Evolutionary conservation across 2,888 invertebrate genomes (phyloP), one percentile per base, ranked within the genome.

Genomic region (Acanthosepion lycidas): DNA sequence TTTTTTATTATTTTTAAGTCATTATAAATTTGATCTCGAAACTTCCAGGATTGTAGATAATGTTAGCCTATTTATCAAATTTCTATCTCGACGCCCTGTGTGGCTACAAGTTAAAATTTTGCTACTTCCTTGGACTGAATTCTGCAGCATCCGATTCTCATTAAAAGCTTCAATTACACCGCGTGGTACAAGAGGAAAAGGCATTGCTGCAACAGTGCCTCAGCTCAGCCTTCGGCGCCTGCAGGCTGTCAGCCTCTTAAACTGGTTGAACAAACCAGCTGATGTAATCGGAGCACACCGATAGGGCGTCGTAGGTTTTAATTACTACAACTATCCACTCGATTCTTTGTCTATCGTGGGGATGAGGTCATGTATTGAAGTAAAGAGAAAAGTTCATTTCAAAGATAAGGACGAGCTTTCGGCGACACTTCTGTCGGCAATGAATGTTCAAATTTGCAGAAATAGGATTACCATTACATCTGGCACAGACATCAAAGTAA

Each of bases 11-110:
- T 15, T 42, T 42, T 42, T 42, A 3, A 42, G 33, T 78, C n/a
- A 78, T 78, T 78, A 78, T 33, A 78, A 33, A 78, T 78, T n/a
- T 78, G n/a, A 78, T 78, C n/a, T 5, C 26, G 15, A 18, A 78
- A 78, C n/a, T 78, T 33, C 15, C n/a, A 78, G 78, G 23, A 12
- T 78, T 78, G 33, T 12, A 9, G n/a, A n/a, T 28, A 9, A n/a
- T n/a, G 78, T 12, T 5, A 78, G 78, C 15, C 12, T 78, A 33
- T 33, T n/a, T 33, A 78, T 78, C n/a, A 78, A 15, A 12, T 33
- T 78, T n/a, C 78, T 78, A 78, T 78, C 78, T n/a, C n/a, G 78
- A 78, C 78, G 33, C 78, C 78, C n/a, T 78, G 78, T 78, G 78
- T 78, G 78, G 78, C 78, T 78, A 33, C 78, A 78, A n/a, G 78